A percentile compares a stretch with the other conserved stretches of the same genome.
phyloP scores from a whole-genome alignment of 2,797 vertebrate genomes.

The Australoheros facetus region DNA sequence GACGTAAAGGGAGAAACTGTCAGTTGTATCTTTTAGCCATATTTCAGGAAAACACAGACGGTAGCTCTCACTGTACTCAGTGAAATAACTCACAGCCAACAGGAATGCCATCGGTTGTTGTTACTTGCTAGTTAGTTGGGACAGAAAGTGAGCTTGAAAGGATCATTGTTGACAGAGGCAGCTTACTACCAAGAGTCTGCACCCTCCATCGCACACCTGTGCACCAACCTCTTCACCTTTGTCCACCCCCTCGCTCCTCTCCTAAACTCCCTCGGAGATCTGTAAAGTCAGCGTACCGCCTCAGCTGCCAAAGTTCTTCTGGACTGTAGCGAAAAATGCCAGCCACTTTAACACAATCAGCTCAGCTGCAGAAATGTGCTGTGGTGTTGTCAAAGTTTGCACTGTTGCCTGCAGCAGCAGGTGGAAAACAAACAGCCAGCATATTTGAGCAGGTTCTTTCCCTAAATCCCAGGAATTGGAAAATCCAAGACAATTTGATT shows the following conservation, averaged over 20 bases:
- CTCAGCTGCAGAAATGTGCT: neutral
- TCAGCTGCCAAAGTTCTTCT: neutral
- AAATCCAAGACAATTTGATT: neutral
- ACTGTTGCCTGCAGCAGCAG: neutral
- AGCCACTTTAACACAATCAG: neutral
- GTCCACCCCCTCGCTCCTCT: neutral
- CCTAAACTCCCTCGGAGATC: accelerated
- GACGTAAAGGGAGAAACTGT: neutral
- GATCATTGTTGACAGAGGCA: neutral
- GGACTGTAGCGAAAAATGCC: neutral
- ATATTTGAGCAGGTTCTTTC: neutral
- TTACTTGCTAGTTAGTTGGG: neutral
- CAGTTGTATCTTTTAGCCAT: neutral
- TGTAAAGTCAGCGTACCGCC: neutral
- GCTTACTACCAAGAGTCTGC: neutral
- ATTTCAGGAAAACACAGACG: too few relatives aligned
- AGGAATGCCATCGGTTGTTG: neutral
- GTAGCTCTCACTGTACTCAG: too few relatives aligned
- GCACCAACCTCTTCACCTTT: neutral
- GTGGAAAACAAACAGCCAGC: neutral
- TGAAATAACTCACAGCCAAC: neutral
- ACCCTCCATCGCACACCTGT: neutral
- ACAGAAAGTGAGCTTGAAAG: neutral
- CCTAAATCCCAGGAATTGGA: neutral
- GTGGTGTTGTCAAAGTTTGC: neutral